Evolutionary conservation across 2,797 vertebrate genomes (phyloP).

Genomic region (Lophius americanus): DNA sequence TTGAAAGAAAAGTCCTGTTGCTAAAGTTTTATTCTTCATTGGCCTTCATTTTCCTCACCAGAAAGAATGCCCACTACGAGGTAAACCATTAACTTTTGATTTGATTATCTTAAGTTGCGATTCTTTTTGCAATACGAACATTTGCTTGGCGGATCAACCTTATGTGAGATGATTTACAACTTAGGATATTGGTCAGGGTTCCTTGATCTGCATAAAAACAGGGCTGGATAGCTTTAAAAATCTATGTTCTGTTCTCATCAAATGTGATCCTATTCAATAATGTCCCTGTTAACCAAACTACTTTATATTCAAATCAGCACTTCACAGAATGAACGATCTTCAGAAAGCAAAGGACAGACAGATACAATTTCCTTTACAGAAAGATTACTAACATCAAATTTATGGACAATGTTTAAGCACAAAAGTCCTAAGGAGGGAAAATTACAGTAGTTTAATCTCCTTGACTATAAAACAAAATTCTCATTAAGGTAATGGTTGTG

Average conservation of each 20-base stretch:
- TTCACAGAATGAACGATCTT: background rate
- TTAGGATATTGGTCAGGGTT: background rate
- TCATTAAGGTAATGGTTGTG: slow-evolving; percentile 13
- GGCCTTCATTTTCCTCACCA: no score
- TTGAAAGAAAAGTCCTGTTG: background rate
- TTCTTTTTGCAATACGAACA: background rate
- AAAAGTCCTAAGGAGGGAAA: background rate
- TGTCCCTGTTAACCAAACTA: background rate
- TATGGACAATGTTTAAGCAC: background rate
- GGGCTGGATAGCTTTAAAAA: background rate
- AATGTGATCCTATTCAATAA: background rate
- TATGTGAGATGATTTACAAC: background rate
- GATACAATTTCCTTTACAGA: background rate
- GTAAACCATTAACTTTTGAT: no score
- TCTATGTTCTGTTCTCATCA: no score
- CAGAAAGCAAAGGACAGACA: background rate
- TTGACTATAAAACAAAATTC: slow-evolving; percentile 24
- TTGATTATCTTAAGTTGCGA: no score
- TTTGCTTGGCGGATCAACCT: background rate
- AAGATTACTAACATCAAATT: background rate
- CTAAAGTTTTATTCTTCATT: background rate
- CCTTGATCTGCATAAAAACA: background rate
- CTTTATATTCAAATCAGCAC: background rate
- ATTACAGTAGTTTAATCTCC: slow-evolving; percentile 5
- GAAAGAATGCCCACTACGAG: no score